Percentiles rank a stretch among this genome's conserved stretches.
Conservation (phyloP, 2,888 invertebrate genomes). For the Clepsis dumicolana region DNA sequence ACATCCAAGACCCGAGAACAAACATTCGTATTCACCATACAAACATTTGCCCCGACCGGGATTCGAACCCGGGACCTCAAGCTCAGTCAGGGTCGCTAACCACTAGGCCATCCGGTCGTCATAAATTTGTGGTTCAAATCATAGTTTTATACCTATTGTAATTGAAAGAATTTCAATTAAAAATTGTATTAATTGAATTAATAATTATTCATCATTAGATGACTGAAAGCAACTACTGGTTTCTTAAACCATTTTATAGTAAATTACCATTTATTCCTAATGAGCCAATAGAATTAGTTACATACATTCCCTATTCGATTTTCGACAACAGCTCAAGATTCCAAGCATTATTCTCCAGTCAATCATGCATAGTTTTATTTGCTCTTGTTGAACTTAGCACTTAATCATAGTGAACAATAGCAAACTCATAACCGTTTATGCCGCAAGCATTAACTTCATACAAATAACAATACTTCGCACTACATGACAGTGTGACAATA, state of each 20-base stretch:
- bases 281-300: constrained; percentile 87
- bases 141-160: constrained; percentile 92
- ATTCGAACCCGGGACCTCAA: no score
- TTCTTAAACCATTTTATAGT: constrained; percentile 90
- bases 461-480: constrained; percentile 39
- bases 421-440: constrained; percentile 6
- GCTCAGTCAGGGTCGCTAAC: no score
- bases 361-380: neutral
- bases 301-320: no score
- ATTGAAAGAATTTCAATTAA: constrained; percentile 86
- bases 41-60: no score
- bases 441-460: constrained; percentile 7
- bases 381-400: neutral
- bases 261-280: constrained; percentile 88
- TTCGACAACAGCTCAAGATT: neutral
- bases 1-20: no score
- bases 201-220: constrained; percentile 86
- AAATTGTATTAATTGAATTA: constrained; percentile 87
- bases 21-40: no score
- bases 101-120: no score
- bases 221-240: constrained; percentile 90
- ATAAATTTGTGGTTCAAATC: constrained; percentile 93
- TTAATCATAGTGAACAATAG: neutral
- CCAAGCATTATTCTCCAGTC: neutral
- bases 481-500: constrained; percentile 21